A percentile compares a stretch with the other conserved stretches of the same genome.
These are phyloP conservation scores for Trachemys scripta DNA, from an alignment of 2,113 vertebrate genomes.

Conservation along the genomic window DNA sequence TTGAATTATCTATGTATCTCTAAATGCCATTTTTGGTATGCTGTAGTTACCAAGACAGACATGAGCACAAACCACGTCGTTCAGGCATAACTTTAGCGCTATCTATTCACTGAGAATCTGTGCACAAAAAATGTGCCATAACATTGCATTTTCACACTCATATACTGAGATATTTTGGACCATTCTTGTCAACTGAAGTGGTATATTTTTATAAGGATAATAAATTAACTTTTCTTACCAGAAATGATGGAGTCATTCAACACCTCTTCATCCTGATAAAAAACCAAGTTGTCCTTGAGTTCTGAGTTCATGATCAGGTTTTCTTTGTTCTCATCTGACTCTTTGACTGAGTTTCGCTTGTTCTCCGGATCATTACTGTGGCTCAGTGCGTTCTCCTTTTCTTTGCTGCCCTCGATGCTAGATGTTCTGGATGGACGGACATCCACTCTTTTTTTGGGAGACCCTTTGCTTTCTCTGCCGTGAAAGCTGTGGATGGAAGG, in stretches of 20 bases:
- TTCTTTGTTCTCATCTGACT: constrained; percentile 96
- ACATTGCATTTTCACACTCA: not conserved
- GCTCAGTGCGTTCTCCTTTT: constrained; percentile 72
- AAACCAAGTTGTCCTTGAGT: constrained; percentile 81
- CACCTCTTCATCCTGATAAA: constrained; percentile 89
- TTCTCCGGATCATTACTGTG: constrained; percentile 77
- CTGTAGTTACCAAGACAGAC: not conserved
- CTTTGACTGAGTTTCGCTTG: constrained; percentile 78
- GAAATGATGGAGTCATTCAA: constrained; percentile 95
- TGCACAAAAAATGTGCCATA: not conserved
- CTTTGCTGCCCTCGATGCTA: constrained; percentile 86
- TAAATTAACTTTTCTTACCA: constrained; percentile 82
- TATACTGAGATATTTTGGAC: not conserved
- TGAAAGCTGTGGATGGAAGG: constrained; percentile 85
- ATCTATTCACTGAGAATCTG: not conserved
- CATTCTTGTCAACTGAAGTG: accelerated
- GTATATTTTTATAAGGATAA: not conserved
- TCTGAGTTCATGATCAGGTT: constrained; percentile 89
- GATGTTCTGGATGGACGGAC: constrained; percentile 86
- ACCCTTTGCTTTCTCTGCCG: constrained; percentile 87
- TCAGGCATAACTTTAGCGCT: not conserved
- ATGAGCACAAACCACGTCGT: not conserved
- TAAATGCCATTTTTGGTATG: not conserved
- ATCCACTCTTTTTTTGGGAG: constrained; percentile 89
- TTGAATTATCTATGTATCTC: not conserved